Base-by-base conservation (phyloP, 2,888 invertebrate genomes). In the Esperia sulphurella region DNA sequence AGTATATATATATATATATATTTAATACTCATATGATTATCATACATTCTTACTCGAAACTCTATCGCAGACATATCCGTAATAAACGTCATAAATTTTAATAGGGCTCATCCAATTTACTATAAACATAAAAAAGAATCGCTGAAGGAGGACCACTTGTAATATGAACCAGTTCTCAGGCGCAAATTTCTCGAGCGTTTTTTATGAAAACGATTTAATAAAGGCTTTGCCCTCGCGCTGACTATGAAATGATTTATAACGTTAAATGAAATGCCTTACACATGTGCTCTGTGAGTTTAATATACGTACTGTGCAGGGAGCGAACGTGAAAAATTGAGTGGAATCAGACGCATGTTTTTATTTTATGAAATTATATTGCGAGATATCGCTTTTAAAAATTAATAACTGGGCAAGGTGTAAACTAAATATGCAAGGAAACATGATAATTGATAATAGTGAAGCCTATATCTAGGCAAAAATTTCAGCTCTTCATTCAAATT, bases 191-290 rank as follows among this genome's bases (percentile, higher is more conserved):
- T 50, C 33, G 44, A 44, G 43, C 53, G 53, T 58, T 52, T 71
- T 73, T 74, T 66, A 58, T 57, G 56, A 60, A 63, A 75, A 61
- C 68, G 63, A 68, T 80, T 82, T 81, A 81, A 79, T 81, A 81
- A 79, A 74, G 65, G 63, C 59, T 54, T 21, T 57, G 65, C 65
- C 60, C 54, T 56, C 63, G 61, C 55, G 63, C 65, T 73, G 65
- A 74, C 70, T 72, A 75, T 71, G 65, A 63, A 73, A 70, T 78
- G 75, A 79, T 79, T 79, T 81, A 78, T 76, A 70, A 65, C 57
- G 62, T 66, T 65, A 73, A 75, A 76, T 71, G 68, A 71, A 77
- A 72, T 65, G 69, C 68, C 65, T 63, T 52, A 59, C 68, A 68
- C 71, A 75, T 65, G 55, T 76, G 72, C 67, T 70, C 68, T 55